These are phyloP conservation scores for Melanotaenia pygmaea DNA, from an alignment of 2,797 vertebrate genomes.

Conservation along the genomic window DNA sequence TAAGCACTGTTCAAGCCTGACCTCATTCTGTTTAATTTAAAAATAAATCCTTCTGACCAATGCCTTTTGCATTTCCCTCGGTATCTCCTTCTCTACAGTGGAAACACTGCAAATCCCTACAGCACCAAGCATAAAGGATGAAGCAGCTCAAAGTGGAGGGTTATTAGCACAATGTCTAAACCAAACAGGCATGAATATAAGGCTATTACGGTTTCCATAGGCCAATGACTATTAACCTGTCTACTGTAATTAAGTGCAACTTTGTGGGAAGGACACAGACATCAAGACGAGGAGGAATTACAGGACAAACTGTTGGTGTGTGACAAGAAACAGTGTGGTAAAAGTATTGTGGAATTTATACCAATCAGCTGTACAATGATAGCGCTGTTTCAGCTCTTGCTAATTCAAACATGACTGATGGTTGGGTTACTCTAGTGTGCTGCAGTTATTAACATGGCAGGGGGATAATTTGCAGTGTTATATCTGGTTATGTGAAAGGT, in stretches of 20 bases:
- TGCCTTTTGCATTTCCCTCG: constrained; percentile 6
- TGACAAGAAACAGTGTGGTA: constrained; percentile 13
- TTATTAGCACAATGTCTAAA: constrained; percentile 64
- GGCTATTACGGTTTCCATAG: constrained; percentile 64
- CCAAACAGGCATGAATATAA: constrained; percentile 68
- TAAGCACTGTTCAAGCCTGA: constrained; percentile 12
- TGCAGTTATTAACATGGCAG: constrained; percentile 10
- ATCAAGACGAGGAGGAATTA: constrained; percentile 7
- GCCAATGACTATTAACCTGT: constrained; percentile 64
- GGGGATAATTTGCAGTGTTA: constrained; percentile 8
- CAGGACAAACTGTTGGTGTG: constrained; percentile 23
- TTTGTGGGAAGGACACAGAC: constrained; percentile 29
- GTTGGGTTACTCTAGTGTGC: constrained; percentile 1
- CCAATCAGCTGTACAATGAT: constrained; percentile 15
- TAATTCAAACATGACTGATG: constrained; percentile 14
- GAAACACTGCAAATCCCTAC: constrained; percentile 11
- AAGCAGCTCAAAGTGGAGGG: constrained; percentile 28
- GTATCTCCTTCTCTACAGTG: constrained; percentile 13
- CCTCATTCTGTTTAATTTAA: constrained; percentile 18
- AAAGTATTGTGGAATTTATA: constrained; percentile 15
- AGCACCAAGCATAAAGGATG: constrained; percentile 26
- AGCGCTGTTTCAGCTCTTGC: background rate
- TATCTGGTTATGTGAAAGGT: background rate
- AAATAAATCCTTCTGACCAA: background rate
- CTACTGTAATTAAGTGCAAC: constrained; percentile 63